Base-by-base conservation (phyloP, 2,888 invertebrate species). In the Callyntrura guangdongensis region DNA sequence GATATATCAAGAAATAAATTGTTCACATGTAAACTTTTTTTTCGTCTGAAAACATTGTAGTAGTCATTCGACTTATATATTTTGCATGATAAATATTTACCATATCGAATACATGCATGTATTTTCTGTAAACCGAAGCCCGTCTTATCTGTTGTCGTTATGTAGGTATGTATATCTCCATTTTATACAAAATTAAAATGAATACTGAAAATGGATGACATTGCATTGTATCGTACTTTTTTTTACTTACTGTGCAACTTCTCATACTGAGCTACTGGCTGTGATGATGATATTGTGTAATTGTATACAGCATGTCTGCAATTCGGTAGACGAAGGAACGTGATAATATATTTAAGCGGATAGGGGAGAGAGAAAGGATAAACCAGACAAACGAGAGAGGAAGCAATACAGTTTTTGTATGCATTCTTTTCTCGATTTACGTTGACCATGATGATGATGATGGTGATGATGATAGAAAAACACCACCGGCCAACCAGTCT, bases 371-470 rank as follows among this genome's bases (percentile, higher is more conserved):
- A 36, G 69, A 59, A 61, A 36, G 12, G 61, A 81, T n/a, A 56
- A 69, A 69, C 69, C 5, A 72, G 45, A 72, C 72, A 74, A 47
- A 77, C 45, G 49, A 5, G 77, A 77, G 22, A 77, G 84, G 85
- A 86, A 86, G 25, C 61, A 72, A 22, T 74, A 61, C 77, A 86
- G 77, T 74, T 86, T 85, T 85, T 85, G 64, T 64, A 59, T 86
- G 86, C 74, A 86, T 86, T 86, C 77, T 72, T 59, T 86, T 77
- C 74, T 72, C 72, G 27, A 74, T 17, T 69, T 27, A 79, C 27
- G 36, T 25, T 8, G 36, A 59, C 6, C 11, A 64, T 9, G 64
- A 64, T n/a, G 1, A 84, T n/a, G 56, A 17, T 79, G 67, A 67
- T 79, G 67, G 49, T 79, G 25, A 79, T 27, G 79, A 79, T 79